Evolutionary conservation across 2,888 invertebrate species (phyloP).

Genomic region (Endotricha flammealis): DNA sequence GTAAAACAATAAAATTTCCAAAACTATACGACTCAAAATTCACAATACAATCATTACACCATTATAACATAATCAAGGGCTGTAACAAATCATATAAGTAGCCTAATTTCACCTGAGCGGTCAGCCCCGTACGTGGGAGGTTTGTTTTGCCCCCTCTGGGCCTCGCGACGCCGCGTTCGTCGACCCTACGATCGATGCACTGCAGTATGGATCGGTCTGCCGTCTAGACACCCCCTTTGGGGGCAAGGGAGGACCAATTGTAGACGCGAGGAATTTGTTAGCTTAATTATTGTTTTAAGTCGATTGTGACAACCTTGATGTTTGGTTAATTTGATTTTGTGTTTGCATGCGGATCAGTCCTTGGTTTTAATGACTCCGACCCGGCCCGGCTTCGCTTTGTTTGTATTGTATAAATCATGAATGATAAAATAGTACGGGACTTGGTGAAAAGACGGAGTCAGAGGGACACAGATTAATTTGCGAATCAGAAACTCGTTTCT

Average conservation of each 20-base stretch:
- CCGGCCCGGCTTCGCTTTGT: no score
- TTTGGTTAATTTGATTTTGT: not conserved
- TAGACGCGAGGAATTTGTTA: slow-evolving; percentile 48
- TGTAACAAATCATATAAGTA: slow-evolving; percentile 30
- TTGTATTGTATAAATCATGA: no score
- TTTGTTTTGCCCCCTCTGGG: slow-evolving; percentile 51
- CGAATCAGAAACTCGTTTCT: no score
- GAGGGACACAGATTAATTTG: no score
- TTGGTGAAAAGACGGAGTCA: no score
- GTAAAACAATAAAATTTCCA: slow-evolving; percentile 2
- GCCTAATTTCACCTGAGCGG: slow-evolving; percentile 50
- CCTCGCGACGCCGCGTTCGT: slow-evolving; percentile 47
- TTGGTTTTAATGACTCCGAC: not conserved
- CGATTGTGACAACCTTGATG: slow-evolving; percentile 17
- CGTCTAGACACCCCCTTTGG: slow-evolving; percentile 61
- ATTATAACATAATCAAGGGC: no score
- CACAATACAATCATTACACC: no score
- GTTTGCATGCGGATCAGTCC: not conserved
- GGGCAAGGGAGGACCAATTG: slow-evolving; percentile 35
- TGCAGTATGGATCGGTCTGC: slow-evolving; percentile 73
- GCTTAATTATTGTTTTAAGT: slow-evolving; percentile 51
- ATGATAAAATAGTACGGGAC: no score
- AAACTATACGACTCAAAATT: no score
- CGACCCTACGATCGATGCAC: slow-evolving; percentile 62
- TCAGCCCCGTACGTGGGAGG: slow-evolving; percentile 41